Conservation (phyloP, 2,888 invertebrate species). For the Andrena minutula region DNA sequence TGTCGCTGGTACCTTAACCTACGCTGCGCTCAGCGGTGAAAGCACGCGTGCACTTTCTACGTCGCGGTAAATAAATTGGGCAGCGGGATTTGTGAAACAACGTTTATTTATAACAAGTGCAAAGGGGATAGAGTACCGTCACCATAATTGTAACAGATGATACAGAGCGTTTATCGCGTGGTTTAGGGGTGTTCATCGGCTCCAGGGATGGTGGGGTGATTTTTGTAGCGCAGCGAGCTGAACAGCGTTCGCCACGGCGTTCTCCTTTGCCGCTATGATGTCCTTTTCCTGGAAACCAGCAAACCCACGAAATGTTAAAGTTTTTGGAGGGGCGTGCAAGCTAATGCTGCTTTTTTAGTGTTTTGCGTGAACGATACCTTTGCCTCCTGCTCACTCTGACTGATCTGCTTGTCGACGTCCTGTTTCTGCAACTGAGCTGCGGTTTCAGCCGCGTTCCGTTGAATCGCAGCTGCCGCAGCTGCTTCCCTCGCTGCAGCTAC, state of each 20-base stretch:
- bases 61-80: neutral
- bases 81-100: constrained; percentile 32
- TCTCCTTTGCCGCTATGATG: constrained; percentile 81
- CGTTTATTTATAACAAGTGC: constrained; percentile 60
- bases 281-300: constrained; percentile 76
- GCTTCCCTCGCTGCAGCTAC: constrained; percentile 91
- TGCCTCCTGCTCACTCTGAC: constrained; percentile 81
- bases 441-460: constrained; percentile 89
- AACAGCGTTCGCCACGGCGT: constrained; percentile 81
- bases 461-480: constrained; percentile 90
- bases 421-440: constrained; percentile 89
- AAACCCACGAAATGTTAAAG: neutral
- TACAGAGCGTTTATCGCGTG: neutral
- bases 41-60: constrained; percentile 41
- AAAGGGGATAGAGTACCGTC: constrained; percentile 46
- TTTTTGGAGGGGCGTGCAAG: too few species aligned
- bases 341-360: neutral
- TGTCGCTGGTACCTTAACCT: neutral
- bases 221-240: constrained; percentile 77
- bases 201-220: constrained; percentile 78
- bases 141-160: constrained; percentile 46
- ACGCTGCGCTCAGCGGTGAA: constrained; percentile 33
- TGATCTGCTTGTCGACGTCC: constrained; percentile 83
- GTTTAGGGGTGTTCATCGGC: constrained; percentile 55
- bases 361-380: constrained; percentile 71